Evolutionary conservation across 2,113 vertebrate genomes (phyloP).

Genomic region (Poeciliopsis retropinna): DNA sequence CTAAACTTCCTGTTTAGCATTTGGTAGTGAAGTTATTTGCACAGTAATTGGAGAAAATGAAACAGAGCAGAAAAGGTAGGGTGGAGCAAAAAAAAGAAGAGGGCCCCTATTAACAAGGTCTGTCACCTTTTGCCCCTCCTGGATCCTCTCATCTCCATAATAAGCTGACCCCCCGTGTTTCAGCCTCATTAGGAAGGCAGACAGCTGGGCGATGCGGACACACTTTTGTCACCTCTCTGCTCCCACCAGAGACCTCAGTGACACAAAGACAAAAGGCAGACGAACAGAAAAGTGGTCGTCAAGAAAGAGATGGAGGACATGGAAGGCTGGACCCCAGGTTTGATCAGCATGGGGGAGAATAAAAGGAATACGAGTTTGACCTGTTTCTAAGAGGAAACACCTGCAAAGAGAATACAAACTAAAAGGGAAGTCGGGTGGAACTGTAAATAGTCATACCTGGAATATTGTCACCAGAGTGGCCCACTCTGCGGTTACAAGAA

Average conservation of each 20-base stretch:
- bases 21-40: constrained; percentile 32
- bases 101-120: constrained; percentile 80
- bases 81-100: constrained; percentile 58
- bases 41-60: constrained; percentile 17
- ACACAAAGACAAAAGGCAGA: constrained; percentile 62
- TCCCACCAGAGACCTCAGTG: constrained; percentile 58
- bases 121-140: constrained; percentile 80
- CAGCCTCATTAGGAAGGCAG: constrained; percentile 85
- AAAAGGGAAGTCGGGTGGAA: no score
- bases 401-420: constrained; percentile 6
- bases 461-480: no score
- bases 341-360: no score
- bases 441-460: no score
- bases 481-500: no score
- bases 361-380: no score
- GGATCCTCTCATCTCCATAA: constrained; percentile 86
- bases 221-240: constrained; percentile 60
- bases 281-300: constrained; percentile 42
- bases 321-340: no score
- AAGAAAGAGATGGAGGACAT: constrained; percentile 2
- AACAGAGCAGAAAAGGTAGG: constrained; percentile 29
- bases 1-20: constrained; percentile 55
- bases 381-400: background rate
- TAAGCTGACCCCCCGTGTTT: constrained; percentile 83
- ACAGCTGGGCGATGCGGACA: constrained; percentile 76